Evolutionary conservation across 2,113 vertebrate genomes (phyloP).

Genomic region (Maccullochella peelii): DNA sequence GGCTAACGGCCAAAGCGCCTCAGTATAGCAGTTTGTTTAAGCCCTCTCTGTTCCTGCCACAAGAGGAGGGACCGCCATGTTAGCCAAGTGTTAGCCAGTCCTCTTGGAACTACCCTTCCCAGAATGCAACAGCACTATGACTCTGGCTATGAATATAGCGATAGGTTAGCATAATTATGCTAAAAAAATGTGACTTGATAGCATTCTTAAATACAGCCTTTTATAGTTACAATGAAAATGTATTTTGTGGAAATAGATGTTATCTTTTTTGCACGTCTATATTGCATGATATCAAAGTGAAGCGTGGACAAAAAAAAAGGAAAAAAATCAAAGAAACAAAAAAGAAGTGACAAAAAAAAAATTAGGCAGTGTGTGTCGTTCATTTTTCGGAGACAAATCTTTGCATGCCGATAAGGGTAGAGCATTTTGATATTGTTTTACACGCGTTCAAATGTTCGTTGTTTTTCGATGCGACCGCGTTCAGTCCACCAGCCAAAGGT

Average conservation of each 20-base stretch:
- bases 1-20: slow-evolving; percentile 64
- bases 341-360: slow-evolving; percentile 65
- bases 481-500: slow-evolving; percentile 50
- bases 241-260: slow-evolving; percentile 90
- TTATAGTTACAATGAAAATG: slow-evolving; percentile 87
- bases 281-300: slow-evolving; percentile 89
- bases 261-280: slow-evolving; percentile 89
- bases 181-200: slow-evolving; percentile 85
- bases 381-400: slow-evolving; percentile 80
- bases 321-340: slow-evolving; percentile 72
- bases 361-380: slow-evolving; percentile 81
- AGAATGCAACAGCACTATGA: slow-evolving; percentile 79
- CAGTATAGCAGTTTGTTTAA: slow-evolving; percentile 72
- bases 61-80: slow-evolving; percentile 66
- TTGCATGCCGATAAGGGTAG: slow-evolving; percentile 84
- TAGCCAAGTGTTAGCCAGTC: slow-evolving; percentile 73
- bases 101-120: slow-evolving; percentile 73
- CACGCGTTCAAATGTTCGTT: slow-evolving; percentile 69
- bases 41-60: slow-evolving; percentile 75
- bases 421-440: slow-evolving; percentile 82
- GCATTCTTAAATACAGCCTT: slow-evolving; percentile 87
- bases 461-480: slow-evolving; percentile 58
- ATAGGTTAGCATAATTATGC: slow-evolving; percentile 83
- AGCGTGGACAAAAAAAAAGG: slow-evolving; percentile 76
- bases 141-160: slow-evolving; percentile 77